Evolutionary conservation across 2,797 vertebrate genomes (phyloP).

Genomic region (Craterocephalus amniculus): DNA sequence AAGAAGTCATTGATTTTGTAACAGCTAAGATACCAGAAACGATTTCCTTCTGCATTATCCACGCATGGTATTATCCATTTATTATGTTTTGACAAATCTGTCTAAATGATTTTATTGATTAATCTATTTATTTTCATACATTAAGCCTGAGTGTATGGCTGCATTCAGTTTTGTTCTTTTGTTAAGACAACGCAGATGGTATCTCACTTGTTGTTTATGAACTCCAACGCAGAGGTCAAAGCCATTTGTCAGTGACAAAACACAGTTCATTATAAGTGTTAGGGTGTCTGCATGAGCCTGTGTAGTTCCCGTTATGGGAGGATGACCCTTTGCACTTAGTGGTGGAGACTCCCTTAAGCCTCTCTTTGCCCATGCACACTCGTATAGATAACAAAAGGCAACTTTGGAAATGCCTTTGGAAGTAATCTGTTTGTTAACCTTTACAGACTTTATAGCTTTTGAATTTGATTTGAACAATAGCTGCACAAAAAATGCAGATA

Average conservation of each 20-base stretch:
- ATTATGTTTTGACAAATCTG: not conserved
- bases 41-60: not conserved
- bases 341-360: constrained; percentile 7
- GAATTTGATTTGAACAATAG: not conserved
- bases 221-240: not conserved
- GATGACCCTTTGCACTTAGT: not conserved
- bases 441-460: no score
- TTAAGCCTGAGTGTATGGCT: not conserved
- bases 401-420: not conserved
- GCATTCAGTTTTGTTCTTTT: not conserved
- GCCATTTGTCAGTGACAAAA: not conserved
- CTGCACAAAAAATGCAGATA: not conserved
- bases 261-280: not conserved
- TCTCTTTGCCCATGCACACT: not conserved
- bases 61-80: not conserved
- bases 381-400: not conserved
- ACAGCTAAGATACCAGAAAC: not conserved
- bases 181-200: not conserved
- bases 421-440: not conserved
- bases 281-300: not conserved
- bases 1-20: constrained; percentile 5
- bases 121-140: not conserved
- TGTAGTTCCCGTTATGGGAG: not conserved
- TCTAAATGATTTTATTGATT: not conserved
- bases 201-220: not conserved